phyloP scores from a whole-genome alignment of 2,888 invertebrate genomes.

The Antitype chi region DNA sequence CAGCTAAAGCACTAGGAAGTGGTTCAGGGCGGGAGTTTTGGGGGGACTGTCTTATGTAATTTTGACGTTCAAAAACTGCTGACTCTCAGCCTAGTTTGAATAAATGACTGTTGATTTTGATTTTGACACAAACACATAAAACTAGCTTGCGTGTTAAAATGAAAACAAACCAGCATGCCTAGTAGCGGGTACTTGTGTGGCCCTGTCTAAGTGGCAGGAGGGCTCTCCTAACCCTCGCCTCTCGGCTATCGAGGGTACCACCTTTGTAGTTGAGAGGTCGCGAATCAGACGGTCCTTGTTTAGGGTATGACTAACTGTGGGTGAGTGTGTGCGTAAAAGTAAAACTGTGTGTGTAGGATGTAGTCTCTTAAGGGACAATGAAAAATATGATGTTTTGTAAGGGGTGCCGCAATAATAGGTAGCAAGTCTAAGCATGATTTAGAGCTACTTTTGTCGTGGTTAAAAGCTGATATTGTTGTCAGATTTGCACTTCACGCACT shows the following conservation, averaged over 20 bases:
- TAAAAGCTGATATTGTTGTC: not conserved
- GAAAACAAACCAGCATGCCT: conserved; percentile 56
- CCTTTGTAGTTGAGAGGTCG: conserved; percentile 66
- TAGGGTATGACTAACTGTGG: conserved; percentile 28
- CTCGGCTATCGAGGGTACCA: conserved; percentile 60
- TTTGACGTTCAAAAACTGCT: too few species aligned
- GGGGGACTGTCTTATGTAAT: too few species aligned
- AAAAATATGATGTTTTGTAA: conserved; percentile 33
- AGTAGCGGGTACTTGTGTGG: conserved; percentile 48
- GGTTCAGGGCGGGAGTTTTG: too few species aligned
- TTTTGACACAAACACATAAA: not conserved
- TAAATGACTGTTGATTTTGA: too few species aligned
- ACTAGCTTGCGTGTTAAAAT: conserved; percentile 52
- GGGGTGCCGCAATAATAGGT: not conserved
- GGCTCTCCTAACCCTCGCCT: conserved; percentile 68
- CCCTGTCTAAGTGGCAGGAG: conserved; percentile 75
- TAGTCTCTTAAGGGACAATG: conserved; percentile 41
- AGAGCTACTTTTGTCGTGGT: not conserved
- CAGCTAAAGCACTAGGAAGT: too few species aligned
- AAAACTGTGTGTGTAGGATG: conserved; percentile 15
- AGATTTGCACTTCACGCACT: too few species aligned
- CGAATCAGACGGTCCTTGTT: conserved; percentile 64
- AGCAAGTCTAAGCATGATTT: not conserved
- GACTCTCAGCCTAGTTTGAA: too few species aligned
- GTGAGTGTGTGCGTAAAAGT: not conserved